Percentiles rank a stretch among this genome's conserved stretches.
Conservation (phyloP, 2,113 vertebrate species). For the Platysteira castanea region DNA sequence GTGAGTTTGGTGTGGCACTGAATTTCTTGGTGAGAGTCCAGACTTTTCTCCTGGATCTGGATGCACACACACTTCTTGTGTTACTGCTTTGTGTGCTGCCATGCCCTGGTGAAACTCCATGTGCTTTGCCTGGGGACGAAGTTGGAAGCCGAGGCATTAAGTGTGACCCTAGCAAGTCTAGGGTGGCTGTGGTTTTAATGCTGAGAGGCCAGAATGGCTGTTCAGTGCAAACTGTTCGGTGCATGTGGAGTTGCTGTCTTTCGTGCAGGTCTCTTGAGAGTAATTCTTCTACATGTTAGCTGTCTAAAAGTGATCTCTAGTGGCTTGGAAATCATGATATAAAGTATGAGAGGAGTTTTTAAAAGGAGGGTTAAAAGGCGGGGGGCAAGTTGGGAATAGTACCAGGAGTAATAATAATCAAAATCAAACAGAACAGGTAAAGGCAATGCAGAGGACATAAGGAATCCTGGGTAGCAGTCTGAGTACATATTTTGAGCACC, state of each 20-base stretch:
- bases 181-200: neutral
- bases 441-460: neutral
- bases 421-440: neutral
- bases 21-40: neutral
- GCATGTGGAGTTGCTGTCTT: neutral
- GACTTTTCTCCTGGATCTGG: neutral
- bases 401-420: neutral
- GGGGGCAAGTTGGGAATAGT: neutral
- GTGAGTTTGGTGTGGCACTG: neutral
- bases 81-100: neutral
- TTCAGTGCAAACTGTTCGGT: neutral
- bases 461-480: neutral
- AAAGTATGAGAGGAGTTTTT: neutral
- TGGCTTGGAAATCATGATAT: neutral
- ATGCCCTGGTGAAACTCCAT: neutral
- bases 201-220: neutral
- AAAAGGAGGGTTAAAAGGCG: neutral
- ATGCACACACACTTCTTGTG: fast-evolving
- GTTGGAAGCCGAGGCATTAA: neutral
- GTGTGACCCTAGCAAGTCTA: neutral
- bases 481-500: neutral
- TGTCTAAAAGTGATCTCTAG: neutral
- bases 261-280: neutral
- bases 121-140: neutral
- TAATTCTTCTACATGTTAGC: neutral